Evolutionary conservation across 2,113 vertebrate genomes (phyloP), one percentile per base, ranked within the genome.

Genomic region (Odobenus rosmarus): DNA sequence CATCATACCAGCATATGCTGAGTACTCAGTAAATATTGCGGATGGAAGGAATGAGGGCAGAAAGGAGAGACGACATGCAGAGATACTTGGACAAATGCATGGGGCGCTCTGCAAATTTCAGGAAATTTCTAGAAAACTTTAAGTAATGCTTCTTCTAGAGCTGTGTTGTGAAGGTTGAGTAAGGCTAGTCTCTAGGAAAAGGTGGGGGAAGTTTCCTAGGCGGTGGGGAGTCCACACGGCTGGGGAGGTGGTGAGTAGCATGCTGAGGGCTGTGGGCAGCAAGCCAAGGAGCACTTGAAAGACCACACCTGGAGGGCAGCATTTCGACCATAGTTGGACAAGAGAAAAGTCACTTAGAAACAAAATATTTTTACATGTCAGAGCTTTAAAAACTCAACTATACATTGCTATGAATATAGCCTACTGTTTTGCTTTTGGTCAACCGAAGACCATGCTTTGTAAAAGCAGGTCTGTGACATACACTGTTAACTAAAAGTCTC

Each of bases 111-210:
- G 53, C 74, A 39, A 89, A 76, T 76, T 94, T 89, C 26, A 72
- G 11, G 49, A 90, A 24, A 53, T 87, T 72, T 79, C 74, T 92
- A 94, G 77, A 85, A 85, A 89, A 72, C 4, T 57, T 53, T 23
- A 93, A 23, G 16, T 76, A 89, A 91, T 33, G 21, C 31, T 90
- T 53, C 88, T 46, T 39, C 21, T 79, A 42, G 67, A 87, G 39
- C 33, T 90, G 7, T 36, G 28, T 46, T 19, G 57, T 81, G n/a
- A 84, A 83, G 49, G 5, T 23, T 57, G 51, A 82, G 53, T 55
- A 69, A 87, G 61, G 24, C 6, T 4, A 69, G 3, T 31, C 23
- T 72, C 1, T 36, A 86, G n/a, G 74, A 61, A 61, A 80, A 74
- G 49, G 33, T 13, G 42, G 11, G 3, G 4, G 10, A 71, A 39